These are phyloP conservation scores for Sisyra terminalis DNA, from an alignment of 2,888 invertebrate species.

Conservation along the genomic window DNA sequence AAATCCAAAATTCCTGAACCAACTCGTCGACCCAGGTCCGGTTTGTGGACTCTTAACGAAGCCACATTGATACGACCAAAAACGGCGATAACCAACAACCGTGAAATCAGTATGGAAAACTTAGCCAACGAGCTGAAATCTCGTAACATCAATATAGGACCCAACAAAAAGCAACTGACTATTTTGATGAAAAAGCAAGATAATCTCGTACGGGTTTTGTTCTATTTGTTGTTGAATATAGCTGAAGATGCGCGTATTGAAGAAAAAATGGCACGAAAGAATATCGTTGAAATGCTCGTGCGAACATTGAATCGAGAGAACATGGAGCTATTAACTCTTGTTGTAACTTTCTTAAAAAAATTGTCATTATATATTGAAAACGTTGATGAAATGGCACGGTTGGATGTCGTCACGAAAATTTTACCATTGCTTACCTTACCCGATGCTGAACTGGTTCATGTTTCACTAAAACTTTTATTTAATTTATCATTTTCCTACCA, in stretches of 20 bases:
- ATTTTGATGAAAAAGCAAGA: conserved; percentile 84
- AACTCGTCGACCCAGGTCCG: conserved; percentile 50
- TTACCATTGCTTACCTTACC: conserved; percentile 58
- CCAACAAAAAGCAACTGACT: conserved; percentile 56
- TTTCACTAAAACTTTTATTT: conserved; percentile 74
- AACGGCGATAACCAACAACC: conserved; percentile 16
- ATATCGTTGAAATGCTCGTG: conserved; percentile 72
- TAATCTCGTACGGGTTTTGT: conserved; percentile 76
- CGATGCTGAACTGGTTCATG: conserved; percentile 50
- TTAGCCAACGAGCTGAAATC: conserved; percentile 25
- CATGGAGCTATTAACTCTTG: conserved; percentile 74
- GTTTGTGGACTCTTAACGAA: conserved; percentile 27
- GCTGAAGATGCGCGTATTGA: conserved; percentile 91
- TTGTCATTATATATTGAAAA: conserved; percentile 88
- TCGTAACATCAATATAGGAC: conserved; percentile 23
- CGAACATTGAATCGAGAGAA: conserved; percentile 82
- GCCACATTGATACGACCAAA: conserved; percentile 23
- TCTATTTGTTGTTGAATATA: conserved; percentile 85
- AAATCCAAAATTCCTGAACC: conserved; percentile 56
- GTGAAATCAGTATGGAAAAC: conserved; percentile 18
- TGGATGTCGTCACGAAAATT: conserved; percentile 68
- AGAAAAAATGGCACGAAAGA: conserved; percentile 92
- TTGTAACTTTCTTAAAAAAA: conserved; percentile 88
- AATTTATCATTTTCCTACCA: conserved; percentile 92
- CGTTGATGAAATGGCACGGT: conserved; percentile 76